phyloP scores from a whole-genome alignment of 2,113 vertebrate species.

The Vulpes lagopus region DNA sequence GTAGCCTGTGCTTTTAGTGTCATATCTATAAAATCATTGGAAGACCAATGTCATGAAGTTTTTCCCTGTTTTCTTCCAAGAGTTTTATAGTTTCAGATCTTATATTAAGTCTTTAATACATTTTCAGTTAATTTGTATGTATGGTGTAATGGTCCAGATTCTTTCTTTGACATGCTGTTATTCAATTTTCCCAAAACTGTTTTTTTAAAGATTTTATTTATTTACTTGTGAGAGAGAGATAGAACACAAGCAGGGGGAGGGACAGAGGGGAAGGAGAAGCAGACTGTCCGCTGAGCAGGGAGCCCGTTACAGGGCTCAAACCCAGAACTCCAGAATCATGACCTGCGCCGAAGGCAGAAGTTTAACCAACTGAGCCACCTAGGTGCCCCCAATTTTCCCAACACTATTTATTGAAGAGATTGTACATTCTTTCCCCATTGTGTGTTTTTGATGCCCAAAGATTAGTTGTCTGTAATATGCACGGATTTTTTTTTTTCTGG shows the following conservation, averaged over 20 bases:
- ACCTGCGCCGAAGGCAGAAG: too few species aligned
- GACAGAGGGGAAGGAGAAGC: too few species aligned
- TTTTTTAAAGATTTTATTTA: background rate
- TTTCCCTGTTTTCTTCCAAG: background rate
- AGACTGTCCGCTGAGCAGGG: too few species aligned
- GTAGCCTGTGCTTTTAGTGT: background rate
- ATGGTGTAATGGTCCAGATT: background rate
- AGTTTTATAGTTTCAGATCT: background rate
- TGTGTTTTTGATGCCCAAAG: background rate
- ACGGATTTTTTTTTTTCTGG: background rate
- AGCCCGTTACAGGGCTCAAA: too few species aligned
- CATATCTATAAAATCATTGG: background rate
- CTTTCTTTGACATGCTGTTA: background rate
- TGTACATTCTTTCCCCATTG: background rate
- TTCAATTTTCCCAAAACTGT: too few species aligned
- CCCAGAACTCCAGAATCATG: too few species aligned
- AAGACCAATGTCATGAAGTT: background rate
- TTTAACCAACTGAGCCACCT: too few species aligned
- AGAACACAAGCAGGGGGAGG: too few species aligned
- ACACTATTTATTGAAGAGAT: background rate
- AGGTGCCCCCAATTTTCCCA: background rate
- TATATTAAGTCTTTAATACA: background rate
- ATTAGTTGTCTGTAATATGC: background rate
- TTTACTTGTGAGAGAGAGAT: too few species aligned
- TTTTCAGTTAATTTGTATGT: background rate